Conservation (phyloP, 2,888 invertebrate genomes). For the Drosophila mimica region DNA sequence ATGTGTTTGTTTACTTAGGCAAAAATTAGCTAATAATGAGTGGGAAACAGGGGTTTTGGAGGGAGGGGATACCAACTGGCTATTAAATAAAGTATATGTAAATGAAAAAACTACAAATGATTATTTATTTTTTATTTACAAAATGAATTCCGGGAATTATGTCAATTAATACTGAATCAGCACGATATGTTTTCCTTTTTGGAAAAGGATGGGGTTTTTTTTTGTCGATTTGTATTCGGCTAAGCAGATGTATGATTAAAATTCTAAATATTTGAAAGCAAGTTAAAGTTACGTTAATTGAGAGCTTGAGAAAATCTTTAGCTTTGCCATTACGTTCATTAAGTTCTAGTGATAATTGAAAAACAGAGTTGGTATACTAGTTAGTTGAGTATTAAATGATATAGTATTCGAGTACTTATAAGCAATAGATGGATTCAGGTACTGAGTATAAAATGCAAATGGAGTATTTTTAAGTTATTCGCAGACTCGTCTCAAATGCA, state of each 20-base stretch:
- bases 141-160: conserved; percentile 26
- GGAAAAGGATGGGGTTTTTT: conserved; percentile 10
- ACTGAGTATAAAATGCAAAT: conserved; percentile 57
- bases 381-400: conserved; percentile 31
- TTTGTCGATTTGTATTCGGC: conserved; percentile 2
- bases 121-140: conserved; percentile 17
- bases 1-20: conserved; percentile 39
- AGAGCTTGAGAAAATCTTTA: conserved; percentile 15
- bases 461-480: conserved; percentile 37
- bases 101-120: conserved; percentile 29
- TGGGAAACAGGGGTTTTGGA: neutral
- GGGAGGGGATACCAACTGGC: conserved; percentile 13
- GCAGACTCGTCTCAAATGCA: conserved; percentile 68
- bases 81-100: conserved; percentile 29
- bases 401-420: conserved; percentile 50
- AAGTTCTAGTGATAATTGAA: conserved; percentile 49
- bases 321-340: conserved; percentile 34
- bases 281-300: conserved; percentile 41
- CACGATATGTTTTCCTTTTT: conserved; percentile 55
- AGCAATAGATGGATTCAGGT: conserved; percentile 11
- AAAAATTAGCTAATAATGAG: conserved; percentile 34
- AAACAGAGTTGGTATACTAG: conserved; percentile 39
- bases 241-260: conserved; percentile 33
- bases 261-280: conserved; percentile 46
- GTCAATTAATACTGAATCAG: conserved; percentile 42